A percentile compares a stretch with the other conserved stretches of the same genome.
phyloP scores from a whole-genome alignment of 1,140 invertebrate genomes.

The Wiebesia pumilae region DNA sequence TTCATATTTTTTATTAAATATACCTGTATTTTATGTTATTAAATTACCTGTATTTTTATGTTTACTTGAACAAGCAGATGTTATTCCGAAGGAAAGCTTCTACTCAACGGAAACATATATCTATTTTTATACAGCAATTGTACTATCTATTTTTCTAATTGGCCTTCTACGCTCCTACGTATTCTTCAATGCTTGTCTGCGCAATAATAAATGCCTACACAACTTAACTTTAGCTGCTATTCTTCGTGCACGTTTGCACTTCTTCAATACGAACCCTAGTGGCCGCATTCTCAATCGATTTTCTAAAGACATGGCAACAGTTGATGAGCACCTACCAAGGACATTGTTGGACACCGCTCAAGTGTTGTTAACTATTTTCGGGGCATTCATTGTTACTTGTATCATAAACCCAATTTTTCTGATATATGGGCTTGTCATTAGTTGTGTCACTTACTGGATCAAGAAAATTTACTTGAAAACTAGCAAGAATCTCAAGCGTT shows the following conservation, averaged over 20 bases:
- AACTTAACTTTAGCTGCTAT: constrained; percentile 80
- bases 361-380: constrained; percentile 79
- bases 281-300: constrained; percentile 85
- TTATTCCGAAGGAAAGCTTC: not conserved
- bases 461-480: constrained; percentile 87
- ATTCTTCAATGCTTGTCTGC: constrained; percentile 81
- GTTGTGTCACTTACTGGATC: constrained; percentile 82
- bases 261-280: constrained; percentile 86
- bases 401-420: constrained; percentile 85
- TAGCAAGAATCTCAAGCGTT: constrained; percentile 88
- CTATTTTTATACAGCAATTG: constrained; percentile 74
- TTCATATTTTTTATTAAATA: no score
- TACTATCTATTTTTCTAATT: constrained; percentile 72
- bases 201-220: constrained; percentile 81
- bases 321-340: constrained; percentile 91
- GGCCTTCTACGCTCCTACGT: constrained; percentile 73
- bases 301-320: constrained; percentile 85
- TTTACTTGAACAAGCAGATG: not conserved
- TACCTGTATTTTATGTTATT: no score
- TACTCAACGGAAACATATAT: constrained; percentile 61
- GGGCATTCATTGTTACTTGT: constrained; percentile 80
- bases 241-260: constrained; percentile 79
- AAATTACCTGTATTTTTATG: not conserved
- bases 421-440: constrained; percentile 81
- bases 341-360: constrained; percentile 85